Evolutionary conservation across 1,140 invertebrate genomes (phyloP).

Genomic region (Medauroidea extradentata): DNA sequence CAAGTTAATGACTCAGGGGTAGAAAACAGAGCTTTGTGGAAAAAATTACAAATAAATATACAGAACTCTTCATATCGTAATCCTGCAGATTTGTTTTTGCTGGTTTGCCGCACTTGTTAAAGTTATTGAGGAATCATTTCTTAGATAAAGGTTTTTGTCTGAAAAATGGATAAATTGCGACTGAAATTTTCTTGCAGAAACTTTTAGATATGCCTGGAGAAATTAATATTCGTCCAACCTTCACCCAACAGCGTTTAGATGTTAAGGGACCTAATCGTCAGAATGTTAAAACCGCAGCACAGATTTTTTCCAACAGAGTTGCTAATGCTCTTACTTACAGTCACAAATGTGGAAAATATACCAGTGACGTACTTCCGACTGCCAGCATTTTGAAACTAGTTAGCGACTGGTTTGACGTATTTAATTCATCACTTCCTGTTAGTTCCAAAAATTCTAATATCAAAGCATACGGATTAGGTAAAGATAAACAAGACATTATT

Average conservation of each 20-base stretch:
- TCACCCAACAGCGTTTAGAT: too few relatives aligned
- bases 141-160: constrained; percentile 9
- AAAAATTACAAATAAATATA: constrained; percentile 1
- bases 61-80: constrained; percentile 4
- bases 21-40: constrained; percentile 8
- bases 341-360: background rate
- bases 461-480: background rate
- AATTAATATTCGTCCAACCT: constrained; percentile 4
- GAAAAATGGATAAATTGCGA: background rate
- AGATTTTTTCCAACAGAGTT: constrained; percentile 15
- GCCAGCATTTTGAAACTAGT: constrained; percentile 12
- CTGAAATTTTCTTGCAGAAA: background rate
- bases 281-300: constrained; percentile 8
- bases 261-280: constrained; percentile 15
- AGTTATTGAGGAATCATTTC: constrained; percentile 16
- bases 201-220: constrained; percentile 1
- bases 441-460: too few relatives aligned
- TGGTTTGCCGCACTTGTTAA: constrained; percentile 14
- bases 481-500: constrained; percentile 10
- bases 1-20: constrained; percentile 18
- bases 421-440: constrained; percentile 9
- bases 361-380: background rate
- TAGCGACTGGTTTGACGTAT: constrained; percentile 17
- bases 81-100: constrained; percentile 15
- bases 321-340: constrained; percentile 13